phyloP scores from a whole-genome alignment of 2,797 vertebrate genomes.

The Enteromius fasciolatus region DNA sequence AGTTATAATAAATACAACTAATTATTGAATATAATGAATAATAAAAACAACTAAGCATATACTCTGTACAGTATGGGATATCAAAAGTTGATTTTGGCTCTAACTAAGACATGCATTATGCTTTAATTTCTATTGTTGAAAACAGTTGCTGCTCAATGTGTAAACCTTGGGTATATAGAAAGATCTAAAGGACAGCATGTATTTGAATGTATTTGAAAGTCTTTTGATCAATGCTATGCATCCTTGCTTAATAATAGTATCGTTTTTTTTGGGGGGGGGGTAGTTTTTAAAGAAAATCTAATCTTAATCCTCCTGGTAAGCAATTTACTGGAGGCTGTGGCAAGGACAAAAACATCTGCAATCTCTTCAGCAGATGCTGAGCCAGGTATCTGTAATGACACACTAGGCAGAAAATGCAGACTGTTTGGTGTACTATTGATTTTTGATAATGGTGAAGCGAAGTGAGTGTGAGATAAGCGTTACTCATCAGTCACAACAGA shows the following conservation, averaged over 20 bases:
- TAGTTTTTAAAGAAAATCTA: neutral
- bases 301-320: neutral
- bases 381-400: neutral
- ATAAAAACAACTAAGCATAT: neutral
- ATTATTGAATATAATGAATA: neutral
- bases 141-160: neutral
- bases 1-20: neutral
- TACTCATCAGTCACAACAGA: constrained; percentile 17
- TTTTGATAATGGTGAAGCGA: constrained; percentile 21
- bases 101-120: neutral
- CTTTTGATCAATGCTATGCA: neutral
- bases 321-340: neutral
- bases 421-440: constrained; percentile 16
- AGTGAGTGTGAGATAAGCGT: constrained; percentile 14
- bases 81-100: neutral
- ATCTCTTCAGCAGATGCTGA: constrained; percentile 27
- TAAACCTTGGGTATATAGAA: neutral
- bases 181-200: neutral
- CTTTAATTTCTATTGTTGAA: neutral
- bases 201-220: neutral
- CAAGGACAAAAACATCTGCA: neutral
- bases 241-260: neutral
- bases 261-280: too few relatives aligned
- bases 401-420: neutral
- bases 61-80: neutral